Base-by-base conservation (phyloP, 1,140 invertebrate species). In the Rhyzopertha dominica region DNA sequence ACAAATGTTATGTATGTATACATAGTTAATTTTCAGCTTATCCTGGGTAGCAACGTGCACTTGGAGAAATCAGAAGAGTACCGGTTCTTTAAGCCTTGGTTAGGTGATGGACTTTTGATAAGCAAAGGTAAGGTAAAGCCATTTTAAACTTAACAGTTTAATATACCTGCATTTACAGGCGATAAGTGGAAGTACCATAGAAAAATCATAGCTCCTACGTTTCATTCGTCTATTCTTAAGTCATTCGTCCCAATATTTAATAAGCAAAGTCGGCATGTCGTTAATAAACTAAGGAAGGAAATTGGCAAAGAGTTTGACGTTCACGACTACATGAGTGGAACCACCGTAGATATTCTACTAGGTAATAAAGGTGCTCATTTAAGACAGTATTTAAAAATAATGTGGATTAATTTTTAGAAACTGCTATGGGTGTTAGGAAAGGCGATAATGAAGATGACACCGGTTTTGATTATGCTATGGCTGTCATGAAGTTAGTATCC, bases 191-290 rank as follows among this genome's bases (percentile, higher is more conserved):
- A 79, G 31, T 56, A 63, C 0, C 70, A 88, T n/a, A 73, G 92
- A 10, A 95, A 93, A 70, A 77, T 95, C 58, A 83, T 97, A 31
- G 93, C 91, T 0, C 94, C 94, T 0, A 86, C 92, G 1, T 97
- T 97, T 68, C 92, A 97, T 63, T 81, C 92, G 56, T 88, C 85
- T 47, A 88, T 96, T 29, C 67, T 97, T 2, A 89, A 95, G 61
- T 84, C 87, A 16, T 96, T 96, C 58, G 69, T 95, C 2, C 78
- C 80, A 0, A 73, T 90, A 0, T 95, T 97, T 65, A 93, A 93
- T 40, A 74, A 86, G 31, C 91, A 97, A 59, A 81, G 85, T 14
- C 66, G 70, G 18, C 74, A 78, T 28, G 72, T 95, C 1, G 76
- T 88, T 0, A 58, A 78, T 0, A 81, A 81, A 51, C 70, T 96